Percentiles rank a stretch among this genome's conserved stretches.
These are phyloP conservation scores for Drosophila conformis DNA, from an alignment of 2,888 invertebrate species.

Conservation along the genomic window DNA sequence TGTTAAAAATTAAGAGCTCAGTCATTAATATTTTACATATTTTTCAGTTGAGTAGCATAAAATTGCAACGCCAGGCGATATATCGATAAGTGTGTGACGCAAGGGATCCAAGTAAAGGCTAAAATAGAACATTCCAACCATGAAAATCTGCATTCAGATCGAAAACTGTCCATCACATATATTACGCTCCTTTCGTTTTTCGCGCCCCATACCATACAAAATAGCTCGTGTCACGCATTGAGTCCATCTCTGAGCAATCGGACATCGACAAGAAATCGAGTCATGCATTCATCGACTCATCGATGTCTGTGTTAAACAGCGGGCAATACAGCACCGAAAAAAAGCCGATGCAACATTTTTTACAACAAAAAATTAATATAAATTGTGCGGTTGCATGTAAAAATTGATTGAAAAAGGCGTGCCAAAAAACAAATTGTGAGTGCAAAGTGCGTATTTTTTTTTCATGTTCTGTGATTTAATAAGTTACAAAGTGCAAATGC, in stretches of 20 bases:
- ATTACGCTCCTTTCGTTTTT: neutral
- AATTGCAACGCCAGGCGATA: neutral
- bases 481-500: constrained; percentile 30
- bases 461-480: constrained; percentile 17
- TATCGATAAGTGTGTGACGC: constrained; percentile 6
- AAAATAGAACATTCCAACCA: neutral
- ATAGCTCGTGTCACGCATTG: constrained; percentile 23
- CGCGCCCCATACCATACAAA: neutral
- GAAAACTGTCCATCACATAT: neutral
- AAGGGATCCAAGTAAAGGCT: neutral
- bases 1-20: too few relatives aligned
- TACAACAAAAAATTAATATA: constrained; percentile 34
- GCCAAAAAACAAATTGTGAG: constrained; percentile 42
- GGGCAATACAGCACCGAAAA: constrained; percentile 62
- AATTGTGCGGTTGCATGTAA: constrained; percentile 55
- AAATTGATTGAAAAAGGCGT: constrained; percentile 46
- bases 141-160: neutral
- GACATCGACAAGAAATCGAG: constrained; percentile 28
- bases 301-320: constrained; percentile 59
- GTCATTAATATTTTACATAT: neutral
- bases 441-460: constrained; percentile 24
- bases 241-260: constrained; percentile 18
- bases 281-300: constrained; percentile 37
- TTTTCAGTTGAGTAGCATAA: neutral
- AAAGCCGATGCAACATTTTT: constrained; percentile 63